Evolutionary conservation across 2,113 vertebrate genomes (phyloP).

Genomic region (Bufo gargarizans): DNA sequence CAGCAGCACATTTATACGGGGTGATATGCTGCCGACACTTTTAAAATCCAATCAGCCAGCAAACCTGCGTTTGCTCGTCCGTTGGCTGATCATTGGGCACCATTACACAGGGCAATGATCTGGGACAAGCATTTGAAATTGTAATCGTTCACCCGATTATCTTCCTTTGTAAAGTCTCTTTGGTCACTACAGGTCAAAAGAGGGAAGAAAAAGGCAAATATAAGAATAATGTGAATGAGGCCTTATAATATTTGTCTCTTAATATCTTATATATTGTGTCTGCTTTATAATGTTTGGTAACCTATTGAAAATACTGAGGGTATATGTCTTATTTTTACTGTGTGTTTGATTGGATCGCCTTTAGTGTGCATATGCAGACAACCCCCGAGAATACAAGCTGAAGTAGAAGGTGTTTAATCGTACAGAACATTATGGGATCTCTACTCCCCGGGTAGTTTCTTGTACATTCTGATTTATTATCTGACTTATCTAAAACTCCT

Average conservation of each 20-base stretch:
- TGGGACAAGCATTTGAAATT: too few relatives aligned
- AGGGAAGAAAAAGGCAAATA: not conserved
- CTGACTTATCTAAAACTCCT: not conserved
- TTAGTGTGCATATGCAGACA: not conserved
- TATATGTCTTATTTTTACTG: not conserved
- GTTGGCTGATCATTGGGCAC: too few relatives aligned
- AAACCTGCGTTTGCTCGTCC: too few relatives aligned
- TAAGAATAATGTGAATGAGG: not conserved
- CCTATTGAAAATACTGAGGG: not conserved
- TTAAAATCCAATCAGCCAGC: too few relatives aligned
- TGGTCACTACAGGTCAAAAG: not conserved
- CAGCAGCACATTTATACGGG: too few relatives aligned
- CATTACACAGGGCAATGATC: too few relatives aligned
- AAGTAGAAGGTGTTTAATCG: not conserved
- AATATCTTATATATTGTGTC: not conserved
- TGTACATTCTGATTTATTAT: constrained; percentile 2
- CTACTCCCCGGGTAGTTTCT: not conserved
- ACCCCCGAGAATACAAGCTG: not conserved
- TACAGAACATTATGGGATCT: not conserved
- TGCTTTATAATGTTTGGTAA: not conserved
- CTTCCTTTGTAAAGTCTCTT: too few relatives aligned
- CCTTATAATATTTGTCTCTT: not conserved
- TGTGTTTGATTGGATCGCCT: not conserved
- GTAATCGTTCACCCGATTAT: too few relatives aligned
- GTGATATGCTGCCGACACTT: too few relatives aligned